Evolutionary conservation across 2,113 vertebrate genomes (phyloP).

Genomic region (Tyto alba): DNA sequence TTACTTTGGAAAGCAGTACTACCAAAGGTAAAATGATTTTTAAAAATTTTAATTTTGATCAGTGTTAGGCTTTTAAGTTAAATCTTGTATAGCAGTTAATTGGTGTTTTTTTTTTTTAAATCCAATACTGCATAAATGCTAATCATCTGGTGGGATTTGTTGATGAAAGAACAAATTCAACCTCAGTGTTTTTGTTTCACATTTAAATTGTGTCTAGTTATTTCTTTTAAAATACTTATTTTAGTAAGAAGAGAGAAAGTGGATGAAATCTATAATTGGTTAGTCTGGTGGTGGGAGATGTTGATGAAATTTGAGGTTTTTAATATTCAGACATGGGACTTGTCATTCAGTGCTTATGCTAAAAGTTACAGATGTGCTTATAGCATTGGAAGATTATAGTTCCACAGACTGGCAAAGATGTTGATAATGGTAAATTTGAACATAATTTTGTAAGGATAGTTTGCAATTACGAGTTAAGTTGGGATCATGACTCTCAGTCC

Average conservation of each 20-base stretch:
- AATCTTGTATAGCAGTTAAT: neutral
- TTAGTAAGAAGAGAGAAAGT: neutral
- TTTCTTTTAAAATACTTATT: neutral
- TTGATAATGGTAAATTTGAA: neutral
- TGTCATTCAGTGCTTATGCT: neutral
- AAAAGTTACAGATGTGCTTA: neutral
- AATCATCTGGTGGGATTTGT: neutral
- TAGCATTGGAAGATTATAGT: accelerated
- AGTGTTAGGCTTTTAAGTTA: neutral
- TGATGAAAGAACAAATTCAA: neutral
- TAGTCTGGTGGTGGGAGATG: neutral
- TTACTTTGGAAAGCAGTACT: neutral
- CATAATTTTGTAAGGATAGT: neutral
- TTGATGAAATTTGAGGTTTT: neutral
- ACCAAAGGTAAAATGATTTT: neutral
- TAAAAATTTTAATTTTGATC: neutral
- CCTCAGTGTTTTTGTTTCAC: neutral
- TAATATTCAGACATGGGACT: neutral
- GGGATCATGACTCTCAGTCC: neutral
- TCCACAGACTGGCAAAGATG: neutral
- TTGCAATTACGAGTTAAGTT: neutral
- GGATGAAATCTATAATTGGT: neutral
- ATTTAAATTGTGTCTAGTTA: neutral
- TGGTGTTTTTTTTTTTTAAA: too few relatives aligned
- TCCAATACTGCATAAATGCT: neutral